Evolutionary conservation across 2,797 vertebrate species (phyloP), one percentile per base, ranked within the genome.

Genomic region (Nyctalus aviator): DNA sequence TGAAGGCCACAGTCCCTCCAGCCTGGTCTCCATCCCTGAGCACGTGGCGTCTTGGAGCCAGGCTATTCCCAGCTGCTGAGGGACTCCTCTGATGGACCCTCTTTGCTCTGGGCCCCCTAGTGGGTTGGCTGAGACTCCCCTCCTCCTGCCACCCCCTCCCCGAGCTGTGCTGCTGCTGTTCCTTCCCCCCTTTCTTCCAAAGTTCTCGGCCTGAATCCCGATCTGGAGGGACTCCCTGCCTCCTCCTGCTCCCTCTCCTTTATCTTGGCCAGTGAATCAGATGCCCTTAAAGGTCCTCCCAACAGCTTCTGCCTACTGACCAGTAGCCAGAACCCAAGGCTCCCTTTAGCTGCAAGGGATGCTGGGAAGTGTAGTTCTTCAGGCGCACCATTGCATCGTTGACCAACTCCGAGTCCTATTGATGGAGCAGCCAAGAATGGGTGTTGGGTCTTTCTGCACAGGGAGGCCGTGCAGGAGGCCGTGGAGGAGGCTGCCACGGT

Each of bases 351-450:
- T 78, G 44, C 17, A 71, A 59, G 6, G 62, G 48, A 82, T 76
- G 50, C 23, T 72, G 44, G 71, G 77, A 87, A 87, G 62, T 71
- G 14, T 68, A 69, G 59, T 87, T 73, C 81, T 32, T 37, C 12
- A 50, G 88, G 57, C 20, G 41, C 53, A 3, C 11, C 8, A 12
- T 25, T 2, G 15, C 44, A 23, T 0, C 1, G 0, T 9, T 13
- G 23, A 11, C 12, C 66, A n/a, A 57, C 68, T 13, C 83, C 30
- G 23, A 20, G 44, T 57, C 41, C 27, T 73, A 6, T 48, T 5
- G 20, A 4, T 27, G 71, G 41, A 41, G 48, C 41, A 48, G 23
- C 17, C 3, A 20, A 21, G 27, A 48, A n/a, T 25, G 13, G 69
- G 30, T 12, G 53, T 14, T 18, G 68, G 35, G 41, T 10, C 14